A percentile compares a stretch with the other conserved stretches of the same genome.
Evolutionary conservation across 37 sponge, comb jelly and placozoan genomes (phyloP).

Genomic region (Crambe crambe): DNA sequence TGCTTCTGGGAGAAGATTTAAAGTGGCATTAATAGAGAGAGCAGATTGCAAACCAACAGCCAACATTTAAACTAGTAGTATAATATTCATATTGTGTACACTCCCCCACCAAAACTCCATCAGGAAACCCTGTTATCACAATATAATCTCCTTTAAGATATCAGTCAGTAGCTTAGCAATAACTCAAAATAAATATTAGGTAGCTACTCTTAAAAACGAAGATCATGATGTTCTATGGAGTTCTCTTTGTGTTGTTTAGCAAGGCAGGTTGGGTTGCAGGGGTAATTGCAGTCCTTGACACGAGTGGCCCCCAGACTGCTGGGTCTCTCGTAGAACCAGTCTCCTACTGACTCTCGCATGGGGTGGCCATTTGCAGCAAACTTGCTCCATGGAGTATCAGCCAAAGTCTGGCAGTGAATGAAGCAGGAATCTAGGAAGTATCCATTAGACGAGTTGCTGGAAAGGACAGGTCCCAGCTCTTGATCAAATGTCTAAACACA

Average conservation of each 20-base stretch:
- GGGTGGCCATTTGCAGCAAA: slow-evolving; percentile 24
- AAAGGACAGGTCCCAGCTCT: slow-evolving; percentile 30
- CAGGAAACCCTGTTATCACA: too few relatives aligned
- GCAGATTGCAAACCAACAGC: background rate
- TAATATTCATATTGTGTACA: too few relatives aligned
- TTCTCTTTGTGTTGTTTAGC: background rate
- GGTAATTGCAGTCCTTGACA: slow-evolving; percentile 23
- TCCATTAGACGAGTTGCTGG: slow-evolving; percentile 51
- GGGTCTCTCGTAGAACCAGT: slow-evolving; percentile 59
- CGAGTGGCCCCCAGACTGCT: background rate
- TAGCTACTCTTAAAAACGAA: too few relatives aligned
- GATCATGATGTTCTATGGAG: background rate
- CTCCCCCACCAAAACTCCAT: too few relatives aligned
- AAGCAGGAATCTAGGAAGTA: slow-evolving; percentile 74
- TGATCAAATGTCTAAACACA: slow-evolving; percentile 46
- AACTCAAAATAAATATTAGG: too few relatives aligned
- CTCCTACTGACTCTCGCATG: slow-evolving; percentile 55
- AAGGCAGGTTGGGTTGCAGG: slow-evolving; percentile 44
- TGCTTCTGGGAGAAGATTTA: slow-evolving; percentile 13
- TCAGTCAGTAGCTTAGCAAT: too few relatives aligned
- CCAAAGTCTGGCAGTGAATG: slow-evolving; percentile 74
- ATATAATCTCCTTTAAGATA: too few relatives aligned
- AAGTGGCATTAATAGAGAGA: slow-evolving; percentile 27
- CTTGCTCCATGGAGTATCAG: slow-evolving; percentile 46
- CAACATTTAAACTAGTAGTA: too few relatives aligned